Evolutionary conservation across 2,888 invertebrate species (phyloP), one percentile per base, ranked within the genome.

Genomic region (Limnephilus auricula): DNA sequence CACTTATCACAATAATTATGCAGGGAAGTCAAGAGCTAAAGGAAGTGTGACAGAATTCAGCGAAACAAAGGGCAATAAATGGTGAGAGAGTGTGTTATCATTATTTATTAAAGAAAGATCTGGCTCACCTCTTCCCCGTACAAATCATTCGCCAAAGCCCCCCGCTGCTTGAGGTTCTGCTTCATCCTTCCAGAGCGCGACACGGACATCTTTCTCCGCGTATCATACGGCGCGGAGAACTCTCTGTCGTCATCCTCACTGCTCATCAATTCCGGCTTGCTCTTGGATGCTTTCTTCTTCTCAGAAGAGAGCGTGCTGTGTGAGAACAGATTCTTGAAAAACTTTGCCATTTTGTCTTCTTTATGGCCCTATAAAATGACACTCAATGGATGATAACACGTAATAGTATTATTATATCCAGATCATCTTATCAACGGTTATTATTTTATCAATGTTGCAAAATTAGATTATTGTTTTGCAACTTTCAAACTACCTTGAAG

Each of bases 101-200:
- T 31, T 37, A 65, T 25, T 65, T 6, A 65, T n/a, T 6, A 37
- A 65, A 25, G 6, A 65, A 25, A 50, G 5, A 50, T 18, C 4
- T 18, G 18, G 83, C 95, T 94, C 93, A 96, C 96, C 93, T 95
- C 95, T 18, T 93, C 94, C 93, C 96, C 96, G 94, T 96, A 97
- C 65, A 96, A 94, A 91, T 96, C 96, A 91, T 96, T 94, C 92
- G 95, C 95, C 83, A 96, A 94, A 0, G 96, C 95, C 93, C 96
- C 95, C 37, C 97, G 94, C 93, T 96, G 96, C 94, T 95, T 96
- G 92, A 96, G 95, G 18, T 96, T 95, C 93, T 96, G 96, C 94
- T 95, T 96, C 95, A 96, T 95, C 93, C 96, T 95, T 4, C 97
- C 97, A 65, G 97, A 97, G 92, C 96, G 94, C 0, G 97, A 97